Base-by-base conservation (phyloP, 2,888 invertebrate species). In the Metellina segmentata region DNA sequence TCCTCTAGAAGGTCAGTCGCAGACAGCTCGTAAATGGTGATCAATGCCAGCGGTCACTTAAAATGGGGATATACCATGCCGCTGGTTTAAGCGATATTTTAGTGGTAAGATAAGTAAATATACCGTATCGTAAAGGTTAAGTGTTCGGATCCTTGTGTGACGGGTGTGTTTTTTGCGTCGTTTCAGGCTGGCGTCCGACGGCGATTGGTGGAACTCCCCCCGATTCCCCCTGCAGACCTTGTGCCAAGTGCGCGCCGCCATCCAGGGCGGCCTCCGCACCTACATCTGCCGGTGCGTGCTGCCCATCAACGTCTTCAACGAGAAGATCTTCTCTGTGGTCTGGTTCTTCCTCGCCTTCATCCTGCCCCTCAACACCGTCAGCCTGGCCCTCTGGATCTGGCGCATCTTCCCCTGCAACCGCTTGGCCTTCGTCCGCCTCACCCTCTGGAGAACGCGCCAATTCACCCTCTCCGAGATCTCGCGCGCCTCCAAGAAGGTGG, bases 151-250 rank as follows among this genome's bases (percentile, higher is more conserved):
- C 4, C 34, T 34, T 34, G 1, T 1, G 1, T 34, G 34, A 34
- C 34, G 4, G 5, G 61, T n/a, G n/a, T 77, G 5, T 77, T 61
- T 34, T 34, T 34, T 34, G 34, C 34, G 34, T 70, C 11, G 7
- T 52, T 71, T 9, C 53, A 94, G 94, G 78, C 90, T 94, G 85
- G 93, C 94, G 78, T 92, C 94, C 74, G 94, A 94, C 53, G 94
- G 94, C 79, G 94, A 94, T 82, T 95, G 95, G 95, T 94, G 94
- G 94, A 94, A 95, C 78, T 94, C 94, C n/a, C 94, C 94, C 7
- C 94, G 95, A 53, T 95, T 95, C 87, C 95, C 95, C 7, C 93
- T 95, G 49, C 95, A 95, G 89, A 95, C 95, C 81, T 93, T 95
- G 93, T 95, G 95, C 92, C 94, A 94, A 93, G 94, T 94, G 20